Base-by-base conservation (phyloP, 2,888 invertebrate species). In the Lochmaea capreae region DNA sequence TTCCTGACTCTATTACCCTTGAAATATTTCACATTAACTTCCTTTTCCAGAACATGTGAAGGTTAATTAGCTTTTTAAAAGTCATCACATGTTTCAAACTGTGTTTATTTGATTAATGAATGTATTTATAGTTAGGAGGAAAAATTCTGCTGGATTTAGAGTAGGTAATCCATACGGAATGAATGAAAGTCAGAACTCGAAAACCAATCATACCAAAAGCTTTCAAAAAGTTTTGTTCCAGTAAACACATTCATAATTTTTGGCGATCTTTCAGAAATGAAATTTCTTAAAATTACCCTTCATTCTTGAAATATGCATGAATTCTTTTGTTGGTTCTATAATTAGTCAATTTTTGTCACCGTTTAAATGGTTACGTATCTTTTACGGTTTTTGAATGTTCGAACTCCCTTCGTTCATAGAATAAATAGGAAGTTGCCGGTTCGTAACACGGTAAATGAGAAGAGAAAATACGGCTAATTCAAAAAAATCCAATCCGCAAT, bases 401-500 rank as follows among this genome's bases (percentile, higher is more conserved):
- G 14, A 46, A 49, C 6, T 12, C n/a, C 3, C 5, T 12, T 49
- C 49, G 49, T 14, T 14, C 14, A n/a, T 49, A 49, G 49, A 14
- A 54, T 54, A 18, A 16, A 16, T 54, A 10, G 16, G 16, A 54
- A 54, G 16, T 54, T 54, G 9, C 10, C 43, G 52, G 11, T 49
- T 16, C 11, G 52, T 65, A 16, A 39, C 46, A 65, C 14, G n/a
- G 14, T 42, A 46, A 61, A 26, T 39, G 61, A 33, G 16, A 61
- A 39, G 16, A 61, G 54, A 54, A 54, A 54, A 54, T 54, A 39
- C 12, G 18, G 18, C 5, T 65, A 43, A 58, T 26, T 39, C 42
- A 9, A 39, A 54, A 49, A 42, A 57, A 67, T 59, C 22, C 33
- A 68, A 68, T 68, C n/a, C 61, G 10, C 18, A 57, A 72, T 67